Percentiles rank a stretch among this genome's conserved stretches.
phyloP scores from a whole-genome alignment of 35 echinoderm and acorn worm species.

The Hemicentrotus pulcherrimus region DNA sequence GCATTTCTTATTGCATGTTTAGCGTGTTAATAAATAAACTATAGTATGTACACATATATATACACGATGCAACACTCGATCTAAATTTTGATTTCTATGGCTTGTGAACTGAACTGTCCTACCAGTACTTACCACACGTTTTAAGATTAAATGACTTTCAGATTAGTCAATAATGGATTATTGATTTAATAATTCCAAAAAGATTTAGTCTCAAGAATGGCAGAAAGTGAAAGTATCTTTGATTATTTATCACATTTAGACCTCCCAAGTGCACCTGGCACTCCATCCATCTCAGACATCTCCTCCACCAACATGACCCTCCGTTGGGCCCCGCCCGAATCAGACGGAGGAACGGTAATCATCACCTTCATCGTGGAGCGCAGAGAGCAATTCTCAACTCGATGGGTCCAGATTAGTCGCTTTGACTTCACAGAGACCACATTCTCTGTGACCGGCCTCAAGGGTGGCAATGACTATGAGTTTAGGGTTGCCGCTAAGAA shows the following conservation, averaged over 20 bases:
- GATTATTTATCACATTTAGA: conserved; percentile 45
- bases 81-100: too few relatives aligned
- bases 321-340: conserved; percentile 73
- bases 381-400: conserved; percentile 68
- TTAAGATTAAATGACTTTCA: background rate
- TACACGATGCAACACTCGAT: too few relatives aligned
- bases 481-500: conserved; percentile 84
- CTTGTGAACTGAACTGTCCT: too few relatives aligned
- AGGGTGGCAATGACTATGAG: conserved; percentile 73
- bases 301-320: conserved; percentile 67
- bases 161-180: background rate
- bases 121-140: background rate
- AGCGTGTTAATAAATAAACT: too few relatives aligned
- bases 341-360: conserved; percentile 75
- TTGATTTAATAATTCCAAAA: background rate
- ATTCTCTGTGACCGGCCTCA: conserved; percentile 70
- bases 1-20: too few relatives aligned
- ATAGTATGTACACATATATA: too few relatives aligned
- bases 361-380: conserved; percentile 80
- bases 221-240: background rate
- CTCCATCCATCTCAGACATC: conserved; percentile 74
- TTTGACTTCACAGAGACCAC: conserved; percentile 48
- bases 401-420: conserved; percentile 73
- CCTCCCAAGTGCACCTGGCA: conserved; percentile 72
- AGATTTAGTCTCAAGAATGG: background rate